phyloP scores from a whole-genome alignment of 2,888 invertebrate genomes.

The Aromia moschata region DNA sequence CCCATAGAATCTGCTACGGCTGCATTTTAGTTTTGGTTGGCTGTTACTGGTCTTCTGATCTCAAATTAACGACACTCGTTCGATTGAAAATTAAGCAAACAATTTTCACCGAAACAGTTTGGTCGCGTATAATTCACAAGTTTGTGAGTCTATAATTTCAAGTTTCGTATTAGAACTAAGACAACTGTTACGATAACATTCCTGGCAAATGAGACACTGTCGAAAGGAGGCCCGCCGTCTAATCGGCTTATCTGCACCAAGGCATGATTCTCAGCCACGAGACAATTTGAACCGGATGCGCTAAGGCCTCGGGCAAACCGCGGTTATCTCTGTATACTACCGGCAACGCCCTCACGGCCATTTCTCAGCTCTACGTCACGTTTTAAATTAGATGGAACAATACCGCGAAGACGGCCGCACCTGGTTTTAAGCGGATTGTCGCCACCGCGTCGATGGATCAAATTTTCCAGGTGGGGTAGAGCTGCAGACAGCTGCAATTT shows the following conservation, averaged over 20 bases:
- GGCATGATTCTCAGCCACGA: slow-evolving; percentile 14
- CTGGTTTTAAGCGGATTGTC: not conserved
- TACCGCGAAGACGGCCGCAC: not conserved
- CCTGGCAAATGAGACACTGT: slow-evolving; percentile 19
- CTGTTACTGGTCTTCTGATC: no score
- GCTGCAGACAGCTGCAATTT: no score
- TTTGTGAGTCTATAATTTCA: not conserved
- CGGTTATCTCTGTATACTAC: slow-evolving; percentile 6
- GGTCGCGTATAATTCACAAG: not conserved
- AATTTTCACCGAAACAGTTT: not conserved
- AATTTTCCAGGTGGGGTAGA: not conserved
- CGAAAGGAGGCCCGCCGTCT: slow-evolving; percentile 6
- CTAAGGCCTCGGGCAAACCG: slow-evolving; percentile 8
- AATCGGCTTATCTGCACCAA: slow-evolving; percentile 20
- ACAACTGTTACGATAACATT: slow-evolving; percentile 6
- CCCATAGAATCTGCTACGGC: no score
- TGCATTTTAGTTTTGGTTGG: no score
- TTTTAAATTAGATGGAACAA: not conserved
- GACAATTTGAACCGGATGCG: slow-evolving; percentile 17
- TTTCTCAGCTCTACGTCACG: not conserved
- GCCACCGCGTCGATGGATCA: not conserved
- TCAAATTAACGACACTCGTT: no score
- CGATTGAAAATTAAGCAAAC: not conserved
- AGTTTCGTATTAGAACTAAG: slow-evolving; percentile 2
- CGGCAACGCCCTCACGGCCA: not conserved